These are phyloP conservation scores for Bombylius major DNA, from an alignment of 2,888 invertebrate genomes.

Conservation along the genomic window DNA sequence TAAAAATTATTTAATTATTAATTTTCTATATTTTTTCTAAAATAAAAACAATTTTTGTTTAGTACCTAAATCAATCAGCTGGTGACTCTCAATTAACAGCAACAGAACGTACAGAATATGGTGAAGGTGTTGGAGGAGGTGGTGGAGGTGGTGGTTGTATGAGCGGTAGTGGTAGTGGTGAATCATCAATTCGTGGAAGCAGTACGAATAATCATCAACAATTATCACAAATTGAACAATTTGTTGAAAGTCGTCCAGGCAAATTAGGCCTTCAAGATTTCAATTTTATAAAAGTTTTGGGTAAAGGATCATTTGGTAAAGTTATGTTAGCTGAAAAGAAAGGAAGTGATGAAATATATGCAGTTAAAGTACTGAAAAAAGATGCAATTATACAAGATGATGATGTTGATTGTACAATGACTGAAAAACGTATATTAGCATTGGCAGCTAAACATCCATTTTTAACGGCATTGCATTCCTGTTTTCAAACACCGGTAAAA, in stretches of 20 bases:
- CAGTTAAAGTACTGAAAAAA: constrained; percentile 86
- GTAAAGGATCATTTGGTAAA: constrained; percentile 98
- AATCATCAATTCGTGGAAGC: constrained; percentile 17
- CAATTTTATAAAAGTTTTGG: constrained; percentile 94
- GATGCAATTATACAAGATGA: constrained; percentile 98
- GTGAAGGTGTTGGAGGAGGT: constrained; percentile 18
- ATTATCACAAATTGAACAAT: constrained; percentile 26
- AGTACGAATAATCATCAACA: constrained; percentile 13
- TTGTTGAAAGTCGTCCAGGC: constrained; percentile 30
- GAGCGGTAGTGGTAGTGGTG: constrained; percentile 22
- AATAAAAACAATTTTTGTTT: constrained; percentile 3
- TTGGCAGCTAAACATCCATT: constrained; percentile 97
- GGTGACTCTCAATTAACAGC: constrained; percentile 39
- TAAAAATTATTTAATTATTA: constrained; percentile 17
- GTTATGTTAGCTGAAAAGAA: constrained; percentile 95
- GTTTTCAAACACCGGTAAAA: constrained; percentile 82
- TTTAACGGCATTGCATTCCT: constrained; percentile 90
- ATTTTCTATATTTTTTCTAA: not conserved
- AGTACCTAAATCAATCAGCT: constrained; percentile 35
- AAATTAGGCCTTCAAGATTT: constrained; percentile 78
- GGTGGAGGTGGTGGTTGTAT: constrained; percentile 22
- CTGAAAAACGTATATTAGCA: constrained; percentile 92
- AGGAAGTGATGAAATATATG: constrained; percentile 80
- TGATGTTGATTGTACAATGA: constrained; percentile 98
- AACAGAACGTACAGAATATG: constrained; percentile 31